A percentile compares a stretch with the other conserved stretches of the same genome.
Conservation (phyloP, 2,113 vertebrate species). For the Passer domesticus region DNA sequence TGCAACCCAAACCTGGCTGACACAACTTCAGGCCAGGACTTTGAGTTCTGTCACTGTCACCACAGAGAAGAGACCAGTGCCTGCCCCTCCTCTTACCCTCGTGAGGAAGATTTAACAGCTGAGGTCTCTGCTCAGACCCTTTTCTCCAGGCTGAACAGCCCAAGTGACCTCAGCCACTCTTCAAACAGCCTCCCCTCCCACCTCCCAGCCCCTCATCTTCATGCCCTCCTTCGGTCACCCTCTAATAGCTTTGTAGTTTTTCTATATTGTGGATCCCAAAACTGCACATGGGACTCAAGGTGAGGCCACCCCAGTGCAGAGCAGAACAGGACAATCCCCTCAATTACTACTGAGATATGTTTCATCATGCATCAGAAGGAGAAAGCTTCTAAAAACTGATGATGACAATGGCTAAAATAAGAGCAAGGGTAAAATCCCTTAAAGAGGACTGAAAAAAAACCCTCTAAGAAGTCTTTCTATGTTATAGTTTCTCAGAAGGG, state of each 20-base stretch:
- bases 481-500: neutral
- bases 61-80: neutral
- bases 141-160: neutral
- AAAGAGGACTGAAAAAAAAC: neutral
- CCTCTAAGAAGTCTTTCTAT: neutral
- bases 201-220: neutral
- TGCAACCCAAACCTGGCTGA: neutral
- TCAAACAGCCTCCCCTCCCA: neutral
- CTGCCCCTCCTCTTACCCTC: neutral
- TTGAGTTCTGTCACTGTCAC: neutral
- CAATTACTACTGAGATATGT: neutral
- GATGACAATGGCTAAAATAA: neutral
- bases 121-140: neutral
- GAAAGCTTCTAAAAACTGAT: neutral
- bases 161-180: neutral
- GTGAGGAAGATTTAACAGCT: rapidly evolving
- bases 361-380: neutral
- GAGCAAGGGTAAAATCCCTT: neutral
- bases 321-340: rapidly evolving
- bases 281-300: rapidly evolving
- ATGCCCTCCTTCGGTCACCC: neutral
- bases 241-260: neutral
- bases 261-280: neutral
- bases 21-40: neutral
- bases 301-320: neutral